Base-by-base conservation (phyloP, 1,140 invertebrate species). In the Trichonephila inaurata region DNA sequence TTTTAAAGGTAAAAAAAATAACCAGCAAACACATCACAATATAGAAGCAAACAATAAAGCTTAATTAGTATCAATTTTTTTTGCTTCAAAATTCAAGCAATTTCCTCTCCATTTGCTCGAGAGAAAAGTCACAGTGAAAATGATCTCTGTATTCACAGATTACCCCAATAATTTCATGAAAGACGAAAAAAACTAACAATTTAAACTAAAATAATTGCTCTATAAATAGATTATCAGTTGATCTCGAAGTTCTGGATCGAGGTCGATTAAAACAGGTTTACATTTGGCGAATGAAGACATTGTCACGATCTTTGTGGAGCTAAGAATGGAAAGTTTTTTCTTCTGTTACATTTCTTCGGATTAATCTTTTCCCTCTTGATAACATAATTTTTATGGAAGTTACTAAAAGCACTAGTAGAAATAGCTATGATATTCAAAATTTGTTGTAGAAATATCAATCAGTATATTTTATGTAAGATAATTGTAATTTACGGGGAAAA, bases 161-260 rank as follows among this genome's bases (percentile, higher is more conserved):
- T 77, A 33, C 72, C 72, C 28, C 72, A 33, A 77, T 77, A 77
- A 40, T 16, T 33, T 16, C 28, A 6, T 18, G 16, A 18, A 28
- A 77, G 18, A 16, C 72, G 33, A 77, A 40, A 77, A 24, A 69
- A 40, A 77, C 24, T 77, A 77, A 77, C 72, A 40, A 77, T 77
- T 33, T 77, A 77, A 77, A 77, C 72, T 77, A 77, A 77, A 77
- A 77, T 77, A 77, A 77, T 77, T 77, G 72, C 28, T 77, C 72
- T 77, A 77, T 77, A 77, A 33, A 40, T 77, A 77, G 72, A 77
- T 40, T 33, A 77, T 77, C 72, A 77, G 28, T 77, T 77, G 72
- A 10, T 77, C 72, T 77, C 28, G 66, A 69, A 69, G 66, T 69
- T 77, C 28, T 77, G 72, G 24, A 77, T 77, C 72, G 72, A 77